These are phyloP conservation scores for Megalops cyprinoides DNA, from an alignment of 2,797 vertebrate genomes.

Conservation along the genomic window DNA sequence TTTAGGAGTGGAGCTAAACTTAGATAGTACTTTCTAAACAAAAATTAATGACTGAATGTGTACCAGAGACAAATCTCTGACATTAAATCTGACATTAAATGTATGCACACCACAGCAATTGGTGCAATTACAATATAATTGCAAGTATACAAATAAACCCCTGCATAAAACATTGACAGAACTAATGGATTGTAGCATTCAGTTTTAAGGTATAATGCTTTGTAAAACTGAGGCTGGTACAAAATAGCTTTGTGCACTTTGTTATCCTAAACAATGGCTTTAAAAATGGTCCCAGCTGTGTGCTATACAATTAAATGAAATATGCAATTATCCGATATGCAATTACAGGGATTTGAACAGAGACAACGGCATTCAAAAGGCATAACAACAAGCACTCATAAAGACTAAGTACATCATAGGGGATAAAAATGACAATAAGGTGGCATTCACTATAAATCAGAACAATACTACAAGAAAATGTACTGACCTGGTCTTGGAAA, in stretches of 20 bases:
- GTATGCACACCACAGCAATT: too few relatives aligned
- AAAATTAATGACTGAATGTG: not conserved
- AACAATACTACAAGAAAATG: too few relatives aligned
- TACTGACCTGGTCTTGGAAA: constrained; percentile 57
- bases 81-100: not conserved
- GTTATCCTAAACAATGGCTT: not conserved
- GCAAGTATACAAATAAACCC: not conserved
- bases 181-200: not conserved
- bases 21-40: not conserved
- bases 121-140: too few relatives aligned
- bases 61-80: not conserved
- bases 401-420: too few relatives aligned
- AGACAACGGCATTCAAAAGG: not conserved
- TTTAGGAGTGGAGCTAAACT: not conserved
- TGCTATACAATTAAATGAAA: not conserved
- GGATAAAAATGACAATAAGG: too few relatives aligned
- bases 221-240: not conserved
- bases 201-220: not conserved
- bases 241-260: not conserved
- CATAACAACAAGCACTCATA: not conserved
- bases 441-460: too few relatives aligned
- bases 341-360: not conserved
- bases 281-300: too few relatives aligned
- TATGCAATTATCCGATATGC: not conserved
- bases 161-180: not conserved